Percentiles rank a stretch among this genome's conserved stretches.
phyloP scores from a whole-genome alignment of 2,888 invertebrate genomes.

The Rhingia campestris region DNA sequence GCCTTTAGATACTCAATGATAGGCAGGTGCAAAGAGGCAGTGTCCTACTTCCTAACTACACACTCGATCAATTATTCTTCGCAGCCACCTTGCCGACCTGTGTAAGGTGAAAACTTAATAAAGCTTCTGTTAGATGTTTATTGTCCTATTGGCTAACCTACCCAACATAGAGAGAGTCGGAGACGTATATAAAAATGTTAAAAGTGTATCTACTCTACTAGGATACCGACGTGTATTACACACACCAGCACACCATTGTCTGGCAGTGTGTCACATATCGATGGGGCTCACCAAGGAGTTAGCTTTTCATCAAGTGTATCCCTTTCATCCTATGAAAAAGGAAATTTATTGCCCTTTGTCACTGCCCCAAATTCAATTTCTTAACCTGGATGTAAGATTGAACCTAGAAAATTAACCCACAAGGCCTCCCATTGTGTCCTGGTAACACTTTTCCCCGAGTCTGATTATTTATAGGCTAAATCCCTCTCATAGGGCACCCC shows the following conservation, averaged over 20 bases:
- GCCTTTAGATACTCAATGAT: neutral
- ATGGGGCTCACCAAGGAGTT: constrained; percentile 3
- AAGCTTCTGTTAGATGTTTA: constrained; percentile 52
- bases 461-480: no score
- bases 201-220: neutral
- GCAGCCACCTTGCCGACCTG: neutral
- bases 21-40: constrained; percentile 2
- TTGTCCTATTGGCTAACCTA: constrained; percentile 27
- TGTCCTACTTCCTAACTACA: constrained; percentile 10
- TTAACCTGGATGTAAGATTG: constrained; percentile 37
- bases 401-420: neutral
- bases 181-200: constrained; percentile 22
- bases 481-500: neutral
- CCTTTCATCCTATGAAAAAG: constrained; percentile 33
- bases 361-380: constrained; percentile 53
- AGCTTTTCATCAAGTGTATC: constrained; percentile 13
- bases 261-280: constrained; percentile 37
- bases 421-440: neutral
- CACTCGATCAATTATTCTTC: constrained; percentile 10
- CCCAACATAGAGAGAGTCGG: constrained; percentile 10
- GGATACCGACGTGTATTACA: neutral
- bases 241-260: neutral
- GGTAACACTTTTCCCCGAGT: no score
- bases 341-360: constrained; percentile 48
- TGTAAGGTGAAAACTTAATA: constrained; percentile 36